Evolutionary conservation across 2,888 invertebrate species (phyloP).

Genomic region (Limnephilus lunatus): DNA sequence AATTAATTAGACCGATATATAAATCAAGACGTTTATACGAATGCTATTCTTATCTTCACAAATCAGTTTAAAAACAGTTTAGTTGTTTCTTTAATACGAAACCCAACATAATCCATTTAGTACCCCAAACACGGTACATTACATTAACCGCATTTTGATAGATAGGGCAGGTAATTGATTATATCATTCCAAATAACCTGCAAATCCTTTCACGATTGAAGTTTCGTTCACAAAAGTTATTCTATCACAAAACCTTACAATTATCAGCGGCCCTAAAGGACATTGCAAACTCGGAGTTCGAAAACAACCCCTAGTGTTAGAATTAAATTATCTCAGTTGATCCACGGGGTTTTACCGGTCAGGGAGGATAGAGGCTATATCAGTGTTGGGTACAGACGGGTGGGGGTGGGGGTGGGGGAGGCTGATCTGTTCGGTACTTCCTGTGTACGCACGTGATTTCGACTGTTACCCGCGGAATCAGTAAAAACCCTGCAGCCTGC

Average conservation of each 20-base stretch:
- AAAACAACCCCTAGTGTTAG: slow-evolving; percentile 65
- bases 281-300: slow-evolving; percentile 58
- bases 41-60: background rate
- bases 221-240: slow-evolving; percentile 44
- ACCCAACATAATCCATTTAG: background rate
- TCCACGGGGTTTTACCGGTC: slow-evolving; percentile 57
- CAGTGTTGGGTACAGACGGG: slow-evolving; percentile 24
- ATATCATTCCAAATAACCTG: slow-evolving; percentile 21
- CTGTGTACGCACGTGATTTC: slow-evolving; percentile 66
- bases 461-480: slow-evolving; percentile 58
- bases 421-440: slow-evolving; percentile 33
- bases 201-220: slow-evolving; percentile 2
- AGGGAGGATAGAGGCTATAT: slow-evolving; percentile 12
- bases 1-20: background rate
- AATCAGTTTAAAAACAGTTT: background rate
- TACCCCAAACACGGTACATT: background rate
- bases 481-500: slow-evolving; percentile 59
- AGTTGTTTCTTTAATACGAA: background rate
- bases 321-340: slow-evolving; percentile 67
- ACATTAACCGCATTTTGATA: background rate
- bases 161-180: background rate
- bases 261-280: slow-evolving; percentile 54
- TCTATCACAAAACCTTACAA: slow-evolving; percentile 54
- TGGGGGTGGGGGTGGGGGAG: slow-evolving; percentile 8
- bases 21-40: background rate